Evolutionary conservation across 2,797 vertebrate species (phyloP).

Genomic region (Pogonophryne albipinna): DNA sequence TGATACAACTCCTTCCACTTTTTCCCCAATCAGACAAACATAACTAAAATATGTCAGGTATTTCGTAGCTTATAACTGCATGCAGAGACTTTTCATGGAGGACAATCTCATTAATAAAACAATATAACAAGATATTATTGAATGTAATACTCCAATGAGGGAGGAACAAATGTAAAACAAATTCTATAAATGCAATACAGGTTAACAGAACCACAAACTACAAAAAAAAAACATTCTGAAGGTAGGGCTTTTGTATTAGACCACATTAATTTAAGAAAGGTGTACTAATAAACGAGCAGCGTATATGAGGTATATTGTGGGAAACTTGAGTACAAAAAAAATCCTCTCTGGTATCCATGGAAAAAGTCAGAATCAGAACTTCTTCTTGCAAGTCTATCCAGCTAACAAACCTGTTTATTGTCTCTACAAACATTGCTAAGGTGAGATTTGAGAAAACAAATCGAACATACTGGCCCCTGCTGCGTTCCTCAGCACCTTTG

Average conservation of each 20-base stretch:
- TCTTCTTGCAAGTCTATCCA: conserved; percentile 16
- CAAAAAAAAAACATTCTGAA: background rate
- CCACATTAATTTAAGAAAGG: background rate
- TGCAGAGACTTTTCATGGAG: background rate
- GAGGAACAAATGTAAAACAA: background rate
- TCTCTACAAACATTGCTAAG: conserved; percentile 42
- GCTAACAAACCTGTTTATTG: conserved; percentile 48
- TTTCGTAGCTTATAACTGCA: background rate
- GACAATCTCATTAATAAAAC: background rate
- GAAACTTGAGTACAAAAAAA: conserved; percentile 12
- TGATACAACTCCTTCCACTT: background rate
- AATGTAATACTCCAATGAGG: background rate
- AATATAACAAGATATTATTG: background rate
- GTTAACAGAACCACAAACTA: background rate
- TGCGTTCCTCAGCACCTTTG: conserved; percentile 56
- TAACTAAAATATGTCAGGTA: background rate
- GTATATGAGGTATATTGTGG: background rate
- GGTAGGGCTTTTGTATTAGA: background rate
- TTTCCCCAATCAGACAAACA: background rate
- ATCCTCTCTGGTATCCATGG: background rate
- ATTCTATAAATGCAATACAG: background rate
- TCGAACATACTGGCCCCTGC: conserved; percentile 33
- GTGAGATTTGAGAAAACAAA: conserved; percentile 61
- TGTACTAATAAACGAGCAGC: background rate
- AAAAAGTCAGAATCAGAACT: background rate